Percentiles rank a stretch among this genome's conserved stretches.
Conservation (phyloP, 2,797 vertebrate genomes). For the Cheirogaleus major region DNA sequence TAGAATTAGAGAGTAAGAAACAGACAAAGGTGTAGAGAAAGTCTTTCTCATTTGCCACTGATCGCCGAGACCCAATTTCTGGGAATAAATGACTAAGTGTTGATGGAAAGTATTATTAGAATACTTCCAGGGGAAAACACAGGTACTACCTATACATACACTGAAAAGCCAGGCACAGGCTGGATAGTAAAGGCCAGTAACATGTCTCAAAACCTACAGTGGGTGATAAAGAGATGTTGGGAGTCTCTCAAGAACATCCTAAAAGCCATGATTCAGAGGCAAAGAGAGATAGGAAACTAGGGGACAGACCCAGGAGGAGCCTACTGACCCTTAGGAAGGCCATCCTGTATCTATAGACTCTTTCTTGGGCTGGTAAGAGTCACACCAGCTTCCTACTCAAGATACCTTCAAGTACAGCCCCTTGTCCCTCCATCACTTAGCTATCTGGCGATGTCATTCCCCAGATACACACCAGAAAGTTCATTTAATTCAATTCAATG, state of each 20-base stretch:
- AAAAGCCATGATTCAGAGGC: neutral
- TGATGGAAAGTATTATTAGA: neutral
- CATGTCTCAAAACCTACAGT: neutral
- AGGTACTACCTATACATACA: neutral
- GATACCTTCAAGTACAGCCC: neutral
- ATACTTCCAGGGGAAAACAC: neutral
- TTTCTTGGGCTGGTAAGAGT: neutral
- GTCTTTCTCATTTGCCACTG: neutral
- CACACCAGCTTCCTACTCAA: neutral
- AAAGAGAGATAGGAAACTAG: neutral
- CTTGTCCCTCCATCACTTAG: neutral
- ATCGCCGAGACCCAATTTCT: neutral
- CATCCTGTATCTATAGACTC: neutral
- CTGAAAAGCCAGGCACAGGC: neutral
- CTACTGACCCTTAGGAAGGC: neutral
- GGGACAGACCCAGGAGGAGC: neutral
- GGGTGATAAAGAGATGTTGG: neutral
- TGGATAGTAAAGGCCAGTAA: neutral
- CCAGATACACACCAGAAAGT: neutral
- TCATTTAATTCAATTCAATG: neutral
- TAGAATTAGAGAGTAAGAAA: neutral
- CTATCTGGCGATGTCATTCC: neutral
- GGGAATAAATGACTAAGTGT: neutral
- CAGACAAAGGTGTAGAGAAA: neutral
- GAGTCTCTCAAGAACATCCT: neutral